Evolutionary conservation across 2,888 invertebrate species (phyloP).

Genomic region (Habrosyne pyritoides): DNA sequence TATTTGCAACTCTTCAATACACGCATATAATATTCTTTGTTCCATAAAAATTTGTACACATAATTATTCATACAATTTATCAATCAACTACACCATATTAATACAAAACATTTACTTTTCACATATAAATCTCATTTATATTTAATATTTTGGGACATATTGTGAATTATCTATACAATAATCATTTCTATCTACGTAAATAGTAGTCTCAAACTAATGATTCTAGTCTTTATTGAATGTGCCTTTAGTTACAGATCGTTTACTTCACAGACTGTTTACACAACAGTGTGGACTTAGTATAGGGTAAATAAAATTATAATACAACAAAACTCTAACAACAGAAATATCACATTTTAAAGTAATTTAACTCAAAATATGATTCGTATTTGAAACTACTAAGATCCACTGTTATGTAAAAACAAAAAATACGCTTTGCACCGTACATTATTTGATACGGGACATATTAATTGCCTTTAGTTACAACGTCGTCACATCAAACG

Average conservation of each 20-base stretch:
- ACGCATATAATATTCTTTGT: slow-evolving; percentile 3
- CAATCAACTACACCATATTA: slow-evolving; percentile 22
- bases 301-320: neutral
- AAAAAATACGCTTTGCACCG: neutral
- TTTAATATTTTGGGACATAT: slow-evolving; percentile 15
- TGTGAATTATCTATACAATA: slow-evolving; percentile 14
- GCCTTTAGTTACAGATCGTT: slow-evolving; percentile 18
- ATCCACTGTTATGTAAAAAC: slow-evolving; percentile 1
- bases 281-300: neutral
- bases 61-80: slow-evolving; percentile 28
- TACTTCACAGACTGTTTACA: neutral
- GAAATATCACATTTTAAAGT: neutral
- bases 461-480: neutral
- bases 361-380: neutral
- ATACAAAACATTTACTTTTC: slow-evolving; percentile 39
- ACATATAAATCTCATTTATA: slow-evolving; percentile 24
- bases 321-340: neutral
- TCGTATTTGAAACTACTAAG: neutral
- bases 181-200: slow-evolving; percentile 47
- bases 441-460: neutral
- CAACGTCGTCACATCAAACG: neutral
- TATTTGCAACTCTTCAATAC: neutral
- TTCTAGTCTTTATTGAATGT: slow-evolving; percentile 40
- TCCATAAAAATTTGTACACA: slow-evolving; percentile 7
- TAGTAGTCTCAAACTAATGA: slow-evolving; percentile 65